A percentile compares a stretch with the other conserved stretches of the same genome.
phyloP scores from a whole-genome alignment of 2,113 vertebrate genomes.

The Lasiurus borealis region DNA sequence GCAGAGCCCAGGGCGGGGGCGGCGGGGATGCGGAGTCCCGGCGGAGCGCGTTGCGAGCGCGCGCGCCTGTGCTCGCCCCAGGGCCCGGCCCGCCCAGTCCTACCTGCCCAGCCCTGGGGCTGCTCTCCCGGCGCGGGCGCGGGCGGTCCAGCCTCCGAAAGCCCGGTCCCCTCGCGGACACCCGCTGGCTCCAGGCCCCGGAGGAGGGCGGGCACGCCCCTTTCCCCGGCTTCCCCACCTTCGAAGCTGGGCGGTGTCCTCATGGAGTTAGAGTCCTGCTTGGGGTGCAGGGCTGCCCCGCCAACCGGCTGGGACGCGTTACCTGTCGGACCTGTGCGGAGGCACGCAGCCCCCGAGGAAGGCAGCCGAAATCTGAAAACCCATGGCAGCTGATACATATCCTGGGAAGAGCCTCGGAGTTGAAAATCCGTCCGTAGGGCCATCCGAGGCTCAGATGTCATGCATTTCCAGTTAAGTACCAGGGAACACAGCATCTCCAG shows the following conservation, averaged over 20 bases:
- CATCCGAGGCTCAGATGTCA: not conserved
- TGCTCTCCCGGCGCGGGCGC: fast-evolving
- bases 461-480: not conserved
- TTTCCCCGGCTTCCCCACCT: not conserved
- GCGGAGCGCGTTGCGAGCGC: fast-evolving
- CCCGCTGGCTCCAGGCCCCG: not conserved
- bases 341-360: not conserved
- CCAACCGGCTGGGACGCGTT: not conserved
- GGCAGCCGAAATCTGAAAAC: not conserved
- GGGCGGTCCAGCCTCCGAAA: no score
- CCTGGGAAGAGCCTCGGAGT: not conserved
- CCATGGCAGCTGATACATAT: no score
- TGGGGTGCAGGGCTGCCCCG: fast-evolving
- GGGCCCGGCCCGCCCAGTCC: not conserved
- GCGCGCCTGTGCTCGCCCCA: not conserved
- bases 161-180: not conserved
- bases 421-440: not conserved
- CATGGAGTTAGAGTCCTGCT: not conserved
- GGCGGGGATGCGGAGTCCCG: not conserved
- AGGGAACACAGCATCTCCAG: fast-evolving
- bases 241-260: not conserved
- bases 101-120: fast-evolving
- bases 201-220: not conserved
- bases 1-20: not conserved
- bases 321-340: not conserved